Evolutionary conservation across 1,140 invertebrate genomes (phyloP).

Genomic region (Wasmannia auropunctata): DNA sequence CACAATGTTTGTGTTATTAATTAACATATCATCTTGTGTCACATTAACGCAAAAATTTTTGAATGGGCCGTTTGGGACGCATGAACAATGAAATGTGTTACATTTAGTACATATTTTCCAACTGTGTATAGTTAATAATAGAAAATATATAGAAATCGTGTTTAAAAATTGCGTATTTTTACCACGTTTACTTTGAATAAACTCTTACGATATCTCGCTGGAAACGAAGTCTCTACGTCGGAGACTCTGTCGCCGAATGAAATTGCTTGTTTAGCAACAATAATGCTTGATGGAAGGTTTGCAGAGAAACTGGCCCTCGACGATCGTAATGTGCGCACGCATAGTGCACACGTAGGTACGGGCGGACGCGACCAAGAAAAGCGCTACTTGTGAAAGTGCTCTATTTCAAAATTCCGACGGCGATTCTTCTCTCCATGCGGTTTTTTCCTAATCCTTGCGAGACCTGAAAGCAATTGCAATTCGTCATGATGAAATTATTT

Average conservation of each 20-base stretch:
- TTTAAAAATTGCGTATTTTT: background rate
- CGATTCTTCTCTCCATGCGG: constrained; percentile 6
- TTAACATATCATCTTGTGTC: too few relatives aligned
- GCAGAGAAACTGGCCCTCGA: constrained; percentile 34
- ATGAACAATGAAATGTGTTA: too few relatives aligned
- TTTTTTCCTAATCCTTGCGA: constrained; percentile 8
- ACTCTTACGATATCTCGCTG: background rate
- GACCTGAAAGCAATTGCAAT: background rate
- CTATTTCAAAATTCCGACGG: constrained; percentile 25
- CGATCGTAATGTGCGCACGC: constrained; percentile 17
- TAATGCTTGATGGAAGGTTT: background rate
- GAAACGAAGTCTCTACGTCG: background rate
- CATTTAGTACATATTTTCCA: too few relatives aligned
- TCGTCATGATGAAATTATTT: background rate
- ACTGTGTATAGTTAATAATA: too few relatives aligned
- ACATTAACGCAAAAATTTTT: too few relatives aligned
- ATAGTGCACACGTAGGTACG: too few relatives aligned
- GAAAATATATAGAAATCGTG: background rate
- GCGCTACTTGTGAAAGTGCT: constrained; percentile 36
- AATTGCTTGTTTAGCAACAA: constrained; percentile 17
- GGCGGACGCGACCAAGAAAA: constrained; percentile 7
- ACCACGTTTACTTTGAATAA: background rate
- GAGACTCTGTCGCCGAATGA: background rate
- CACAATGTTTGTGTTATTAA: too few relatives aligned
- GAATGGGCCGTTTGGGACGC: too few relatives aligned